Base-by-base conservation (phyloP, 2,797 vertebrate species). In the Falco peregrinus region DNA sequence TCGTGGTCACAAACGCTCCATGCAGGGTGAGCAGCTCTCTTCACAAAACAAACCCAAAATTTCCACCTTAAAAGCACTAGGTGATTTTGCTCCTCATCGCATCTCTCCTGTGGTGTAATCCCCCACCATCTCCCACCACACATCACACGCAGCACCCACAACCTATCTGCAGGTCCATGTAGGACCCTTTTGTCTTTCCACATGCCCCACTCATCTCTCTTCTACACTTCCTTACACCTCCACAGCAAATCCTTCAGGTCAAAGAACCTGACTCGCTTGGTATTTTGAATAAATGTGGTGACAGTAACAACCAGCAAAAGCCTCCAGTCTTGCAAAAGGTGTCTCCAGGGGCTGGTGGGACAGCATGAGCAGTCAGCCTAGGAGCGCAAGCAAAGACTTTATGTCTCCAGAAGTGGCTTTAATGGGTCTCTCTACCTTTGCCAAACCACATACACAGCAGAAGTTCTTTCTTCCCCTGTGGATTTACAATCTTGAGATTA, bases 131-230 rank as follows among this genome's bases (percentile, higher is more conserved):
- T 71, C 67, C 70, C 11, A 47, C 7, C 26, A 60, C 37, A n/a
- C 22, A 16, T 69, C 33, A 35, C 21, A 25, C 13, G 3, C 20
- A 75, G 41, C 18, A 67, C 17, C 69, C 13, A 35, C 2, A 41
- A 10, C 5, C 35, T 2, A 8, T 6, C 39, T 39, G 39, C 76
- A 60, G n/a, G 13, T 70, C 85, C 26, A 35, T 0, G 0, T 0
- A 68, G 25, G 35, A 41, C 11, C 39, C 26, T 53, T 53, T 20
- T 2, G 4, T 24, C 70, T 41, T 74, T 33, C 39, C 28, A 11
- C 0, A 0, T 18, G 12, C n/a, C 22, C 12, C 5, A 1, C 13
- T 54, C 43, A 16, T 50, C 22, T 28, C 37, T 47, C 37, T 63
- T 29, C 59, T 57, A 14, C 35, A 2, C 67, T 47, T 70, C 75